These are phyloP conservation scores for Catharus ustulatus DNA, from an alignment of 2,797 vertebrate species.

Conservation along the genomic window DNA sequence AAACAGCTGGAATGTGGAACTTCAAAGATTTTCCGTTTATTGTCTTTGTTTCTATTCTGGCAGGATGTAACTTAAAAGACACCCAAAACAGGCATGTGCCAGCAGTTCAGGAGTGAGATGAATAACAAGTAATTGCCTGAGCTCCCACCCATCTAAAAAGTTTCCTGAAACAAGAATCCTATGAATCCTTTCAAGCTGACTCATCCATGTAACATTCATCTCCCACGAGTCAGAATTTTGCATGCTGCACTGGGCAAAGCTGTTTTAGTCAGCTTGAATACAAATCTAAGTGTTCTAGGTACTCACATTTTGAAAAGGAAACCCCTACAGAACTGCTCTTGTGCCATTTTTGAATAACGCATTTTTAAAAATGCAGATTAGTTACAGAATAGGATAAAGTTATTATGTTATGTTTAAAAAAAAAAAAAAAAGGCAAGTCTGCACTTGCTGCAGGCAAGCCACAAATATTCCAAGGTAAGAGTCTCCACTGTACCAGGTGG, in stretches of 20 bases:
- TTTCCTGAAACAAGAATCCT: neutral
- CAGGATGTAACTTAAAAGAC: neutral
- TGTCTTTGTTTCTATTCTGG: conserved; percentile 28
- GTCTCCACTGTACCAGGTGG: neutral
- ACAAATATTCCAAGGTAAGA: neutral
- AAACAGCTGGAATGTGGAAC: conserved; percentile 19
- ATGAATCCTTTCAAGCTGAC: neutral
- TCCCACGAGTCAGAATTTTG: neutral
- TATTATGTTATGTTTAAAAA: neutral
- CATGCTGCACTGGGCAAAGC: neutral
- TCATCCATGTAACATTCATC: neutral
- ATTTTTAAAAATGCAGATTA: accelerated
- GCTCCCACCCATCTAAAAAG: neutral
- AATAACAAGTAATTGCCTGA: neutral
- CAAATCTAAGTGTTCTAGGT: neutral
- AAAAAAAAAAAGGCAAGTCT: neutral
- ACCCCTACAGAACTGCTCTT: neutral
- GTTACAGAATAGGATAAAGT: neutral
- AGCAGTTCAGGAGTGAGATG: neutral
- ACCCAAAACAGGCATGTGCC: neutral
- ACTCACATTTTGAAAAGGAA: neutral
- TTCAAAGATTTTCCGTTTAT: conserved; percentile 54
- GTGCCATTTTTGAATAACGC: neutral
- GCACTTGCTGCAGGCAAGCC: neutral
- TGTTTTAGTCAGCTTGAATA: neutral